These are phyloP conservation scores for Synanthedon vespiformis DNA, from an alignment of 2,888 invertebrate species.

Conservation along the genomic window DNA sequence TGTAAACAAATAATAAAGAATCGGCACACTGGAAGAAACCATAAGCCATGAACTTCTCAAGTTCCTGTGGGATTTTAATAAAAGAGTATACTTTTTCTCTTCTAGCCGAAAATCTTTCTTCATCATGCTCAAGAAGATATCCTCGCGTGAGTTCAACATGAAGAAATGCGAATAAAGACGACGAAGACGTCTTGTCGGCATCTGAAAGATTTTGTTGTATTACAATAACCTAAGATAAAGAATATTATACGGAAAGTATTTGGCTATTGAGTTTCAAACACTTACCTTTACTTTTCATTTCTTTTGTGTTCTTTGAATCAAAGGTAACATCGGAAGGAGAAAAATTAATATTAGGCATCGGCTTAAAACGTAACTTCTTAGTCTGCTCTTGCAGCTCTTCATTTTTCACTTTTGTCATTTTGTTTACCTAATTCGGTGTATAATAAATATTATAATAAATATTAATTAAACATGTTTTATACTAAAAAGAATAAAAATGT, in stretches of 20 bases:
- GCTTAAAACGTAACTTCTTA: constrained; percentile 59
- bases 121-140: constrained; percentile 94
- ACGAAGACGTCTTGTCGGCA: constrained; percentile 41
- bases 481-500: no score
- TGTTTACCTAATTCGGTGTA: neutral
- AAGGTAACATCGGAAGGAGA: constrained; percentile 35
- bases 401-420: constrained; percentile 38
- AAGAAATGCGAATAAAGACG: constrained; percentile 77
- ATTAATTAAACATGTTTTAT: no score
- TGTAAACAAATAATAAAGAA: constrained; percentile 97
- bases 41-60: constrained; percentile 93
- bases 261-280: neutral
- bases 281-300: constrained; percentile 44
- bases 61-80: constrained; percentile 92
- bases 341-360: constrained; percentile 41
- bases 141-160: constrained; percentile 91
- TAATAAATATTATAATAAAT: no score
- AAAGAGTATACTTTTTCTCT: constrained; percentile 97
- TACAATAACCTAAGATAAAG: neutral
- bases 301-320: constrained; percentile 37
- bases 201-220: constrained; percentile 27
- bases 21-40: constrained; percentile 97
- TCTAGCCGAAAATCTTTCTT: constrained; percentile 92
- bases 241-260: neutral
- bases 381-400: constrained; percentile 52